These are phyloP conservation scores for Epinephelus lanceolatus DNA, from an alignment of 2,113 vertebrate genomes.

Conservation along the genomic window DNA sequence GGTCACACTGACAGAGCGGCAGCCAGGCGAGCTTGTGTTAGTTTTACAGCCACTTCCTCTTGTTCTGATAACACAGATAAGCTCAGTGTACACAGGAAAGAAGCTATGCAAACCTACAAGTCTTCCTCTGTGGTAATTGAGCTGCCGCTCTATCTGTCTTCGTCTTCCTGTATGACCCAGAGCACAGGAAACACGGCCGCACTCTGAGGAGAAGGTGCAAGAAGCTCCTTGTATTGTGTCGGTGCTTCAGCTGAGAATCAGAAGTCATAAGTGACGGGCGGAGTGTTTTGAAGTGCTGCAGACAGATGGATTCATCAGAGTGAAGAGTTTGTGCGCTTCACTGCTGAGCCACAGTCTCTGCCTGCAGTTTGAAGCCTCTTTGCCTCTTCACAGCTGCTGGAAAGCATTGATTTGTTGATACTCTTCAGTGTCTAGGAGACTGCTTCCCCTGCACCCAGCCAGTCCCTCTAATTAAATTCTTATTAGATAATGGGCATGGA, in stretches of 20 bases:
- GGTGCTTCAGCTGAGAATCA: neutral
- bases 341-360: neutral
- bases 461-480: conserved; percentile 76
- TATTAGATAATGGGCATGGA: conserved; percentile 70
- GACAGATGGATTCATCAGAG: neutral
- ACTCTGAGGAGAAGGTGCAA: neutral
- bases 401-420: conserved; percentile 63
- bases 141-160: neutral
- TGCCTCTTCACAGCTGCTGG: conserved; percentile 24
- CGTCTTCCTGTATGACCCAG: conserved; percentile 23
- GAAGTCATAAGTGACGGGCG: neutral
- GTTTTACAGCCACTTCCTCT: conserved; percentile 25
- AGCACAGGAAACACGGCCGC: neutral
- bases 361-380: conserved; percentile 9
- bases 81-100: neutral
- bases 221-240: neutral
- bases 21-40: neutral
- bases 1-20: neutral
- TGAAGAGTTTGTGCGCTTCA: neutral
- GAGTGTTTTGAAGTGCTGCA: neutral
- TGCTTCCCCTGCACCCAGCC: conserved; percentile 26
- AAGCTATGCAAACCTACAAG: neutral
- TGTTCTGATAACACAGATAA: conserved; percentile 12
- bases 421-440: conserved; percentile 38
- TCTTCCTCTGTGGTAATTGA: neutral